Base-by-base conservation (phyloP, 2,888 invertebrate genomes). In the Silvanus unidentatus region DNA sequence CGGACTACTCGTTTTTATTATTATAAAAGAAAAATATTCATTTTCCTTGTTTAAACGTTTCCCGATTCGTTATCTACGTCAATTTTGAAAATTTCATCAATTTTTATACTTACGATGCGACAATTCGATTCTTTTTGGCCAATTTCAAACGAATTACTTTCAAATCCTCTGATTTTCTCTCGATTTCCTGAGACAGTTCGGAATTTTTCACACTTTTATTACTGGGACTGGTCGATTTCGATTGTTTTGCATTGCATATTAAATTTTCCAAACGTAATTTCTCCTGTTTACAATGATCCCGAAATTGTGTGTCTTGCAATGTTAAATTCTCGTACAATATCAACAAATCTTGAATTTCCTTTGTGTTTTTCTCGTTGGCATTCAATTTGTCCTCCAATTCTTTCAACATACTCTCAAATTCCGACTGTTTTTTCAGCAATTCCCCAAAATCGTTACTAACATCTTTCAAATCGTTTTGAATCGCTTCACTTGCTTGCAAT, bases 51-150 rank as follows among this genome's bases (percentile, higher is more conserved):
- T n/a, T n/a, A n/a, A n/a, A n/a, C n/a, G n/a, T n/a, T n/a, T n/a
- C n/a, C n/a, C n/a, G n/a, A n/a, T n/a, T n/a, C n/a, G n/a, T n/a
- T n/a, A n/a, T n/a, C n/a, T n/a, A n/a, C n/a, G n/a, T n/a, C n/a
- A n/a, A n/a, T n/a, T n/a, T n/a, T n/a, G n/a, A n/a, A n/a, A n/a
- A n/a, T n/a, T n/a, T n/a, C n/a, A n/a, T n/a, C n/a, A 37, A 13
- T n/a, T 13, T 11, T 37, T 13, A 6, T 37, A 15, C 37, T 16
- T 32, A 32, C 9, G 81, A 77, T 11, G 91, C 82, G 44, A 95
- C 84, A 52, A 84, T 82, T 32, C 90, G 77, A 69, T 88, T 90
- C 52, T 84, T 78, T 61, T 85, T 84, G 0, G 92, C 94, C 57
- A 91, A 67, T 54, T 86, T 81, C 40, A 86, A 68, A 53, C 85